A percentile compares a stretch with the other conserved stretches of the same genome.
phyloP scores from a whole-genome alignment of 2,888 invertebrate genomes.

The Agrotis clavis region DNA sequence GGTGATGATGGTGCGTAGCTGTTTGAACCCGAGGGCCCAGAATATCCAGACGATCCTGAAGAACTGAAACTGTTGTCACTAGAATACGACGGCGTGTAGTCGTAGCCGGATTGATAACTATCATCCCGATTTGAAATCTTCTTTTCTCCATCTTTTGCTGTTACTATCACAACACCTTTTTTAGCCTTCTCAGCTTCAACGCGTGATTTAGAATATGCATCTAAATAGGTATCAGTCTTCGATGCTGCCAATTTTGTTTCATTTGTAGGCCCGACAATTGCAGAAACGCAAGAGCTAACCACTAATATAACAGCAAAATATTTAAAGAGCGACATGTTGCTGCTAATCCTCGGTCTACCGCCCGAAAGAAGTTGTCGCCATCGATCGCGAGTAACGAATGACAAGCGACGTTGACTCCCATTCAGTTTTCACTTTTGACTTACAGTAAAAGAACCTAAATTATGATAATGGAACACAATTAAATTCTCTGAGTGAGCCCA shows the following conservation, averaged over 20 bases:
- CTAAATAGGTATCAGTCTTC: conserved; percentile 92
- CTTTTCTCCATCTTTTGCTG: conserved; percentile 87
- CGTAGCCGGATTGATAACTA: conserved; percentile 84
- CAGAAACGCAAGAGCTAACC: conserved; percentile 78
- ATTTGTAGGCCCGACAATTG: conserved; percentile 85
- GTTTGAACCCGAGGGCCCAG: conserved; percentile 73
- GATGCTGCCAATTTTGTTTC: conserved; percentile 76
- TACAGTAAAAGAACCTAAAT: conserved; percentile 91
- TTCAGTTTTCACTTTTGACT: conserved; percentile 91
- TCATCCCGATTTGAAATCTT: conserved; percentile 88
- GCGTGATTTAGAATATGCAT: conserved; percentile 92
- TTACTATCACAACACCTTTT: conserved; percentile 86
- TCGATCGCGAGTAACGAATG: conserved; percentile 89
- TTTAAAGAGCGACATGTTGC: conserved; percentile 78
- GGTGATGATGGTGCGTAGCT: conserved; percentile 79
- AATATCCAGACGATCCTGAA: conserved; percentile 74
- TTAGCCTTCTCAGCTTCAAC: conserved; percentile 87
- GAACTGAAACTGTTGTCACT: conserved; percentile 79
- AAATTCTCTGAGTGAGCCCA: conserved; percentile 89
- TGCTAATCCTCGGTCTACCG: conserved; percentile 76
- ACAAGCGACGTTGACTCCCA: conserved; percentile 81
- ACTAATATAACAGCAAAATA: conserved; percentile 75
- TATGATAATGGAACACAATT: conserved; percentile 91
- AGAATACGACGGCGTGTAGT: conserved; percentile 84
- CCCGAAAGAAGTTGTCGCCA: conserved; percentile 85